Conservation (phyloP, 2,113 vertebrate genomes). For the Pogonocichla stellata region DNA sequence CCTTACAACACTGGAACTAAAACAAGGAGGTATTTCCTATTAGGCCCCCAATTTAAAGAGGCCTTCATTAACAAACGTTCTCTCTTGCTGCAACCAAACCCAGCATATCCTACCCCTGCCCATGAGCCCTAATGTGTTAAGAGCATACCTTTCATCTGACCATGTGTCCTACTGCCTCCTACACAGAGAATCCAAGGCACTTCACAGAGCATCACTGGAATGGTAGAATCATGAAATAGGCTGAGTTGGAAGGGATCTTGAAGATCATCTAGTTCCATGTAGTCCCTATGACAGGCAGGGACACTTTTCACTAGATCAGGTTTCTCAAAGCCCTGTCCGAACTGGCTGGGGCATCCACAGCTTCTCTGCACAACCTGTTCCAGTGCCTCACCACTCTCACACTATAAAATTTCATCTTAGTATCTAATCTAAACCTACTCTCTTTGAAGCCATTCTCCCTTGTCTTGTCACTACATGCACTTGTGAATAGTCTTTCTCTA, state of each 20-base stretch:
- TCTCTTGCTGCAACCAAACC: not conserved
- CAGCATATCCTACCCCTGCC: fast-evolving
- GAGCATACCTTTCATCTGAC: not conserved
- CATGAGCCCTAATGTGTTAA: not conserved
- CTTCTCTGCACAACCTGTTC: not conserved
- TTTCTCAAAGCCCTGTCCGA: not conserved
- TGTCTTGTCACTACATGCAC: not conserved
- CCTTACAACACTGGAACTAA: not conserved
- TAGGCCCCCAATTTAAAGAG: not conserved
- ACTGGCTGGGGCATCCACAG: not conserved
- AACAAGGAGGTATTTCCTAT: not conserved
- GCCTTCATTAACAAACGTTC: fast-evolving
- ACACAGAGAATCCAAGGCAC: not conserved
- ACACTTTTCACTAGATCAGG: not conserved
- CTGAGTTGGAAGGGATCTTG: not conserved
- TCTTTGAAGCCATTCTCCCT: not conserved
- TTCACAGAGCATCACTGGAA: not conserved
- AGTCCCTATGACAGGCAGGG: not conserved
- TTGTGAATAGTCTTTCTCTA: not conserved
- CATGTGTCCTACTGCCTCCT: not conserved
- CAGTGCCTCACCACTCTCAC: not conserved
- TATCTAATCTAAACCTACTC: not conserved
- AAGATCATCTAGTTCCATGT: not conserved
- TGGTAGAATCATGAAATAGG: not conserved
- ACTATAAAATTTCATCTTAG: not conserved